phyloP scores from a whole-genome alignment of 2,797 vertebrate species.

The Carapus acus region DNA sequence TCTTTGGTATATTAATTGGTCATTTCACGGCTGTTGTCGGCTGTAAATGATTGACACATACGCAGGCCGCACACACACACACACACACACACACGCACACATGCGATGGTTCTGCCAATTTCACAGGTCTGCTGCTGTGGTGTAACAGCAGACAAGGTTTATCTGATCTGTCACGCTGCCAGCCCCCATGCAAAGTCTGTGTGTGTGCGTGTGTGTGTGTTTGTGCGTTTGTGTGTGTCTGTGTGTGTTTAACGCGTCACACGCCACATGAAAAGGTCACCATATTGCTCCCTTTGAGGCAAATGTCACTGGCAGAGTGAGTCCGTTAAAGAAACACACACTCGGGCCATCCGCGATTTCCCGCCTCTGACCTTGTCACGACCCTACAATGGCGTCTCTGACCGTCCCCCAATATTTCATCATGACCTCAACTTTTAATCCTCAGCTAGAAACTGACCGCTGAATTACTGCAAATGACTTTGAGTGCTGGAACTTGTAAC shows the following conservation, averaged over 20 bases:
- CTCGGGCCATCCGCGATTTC: conserved; percentile 16
- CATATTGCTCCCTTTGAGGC: conserved; percentile 53
- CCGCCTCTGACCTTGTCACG: conserved; percentile 25
- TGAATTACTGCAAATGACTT: no score
- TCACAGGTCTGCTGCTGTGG: conserved; percentile 11
- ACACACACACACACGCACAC: background rate
- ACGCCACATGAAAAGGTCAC: conserved; percentile 60
- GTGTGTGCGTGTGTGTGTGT: background rate
- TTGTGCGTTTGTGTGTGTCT: no score
- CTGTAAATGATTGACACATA: no score
- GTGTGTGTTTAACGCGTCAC: no score
- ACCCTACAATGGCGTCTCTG: conserved; percentile 10
- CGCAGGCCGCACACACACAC: background rate
- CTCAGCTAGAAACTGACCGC: no score
- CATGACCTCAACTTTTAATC: no score
- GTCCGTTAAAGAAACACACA: conserved; percentile 42
- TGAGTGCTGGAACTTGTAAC: no score
- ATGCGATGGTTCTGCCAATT: conserved; percentile 15
- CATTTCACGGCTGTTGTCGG: no score
- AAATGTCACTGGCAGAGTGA: conserved; percentile 60
- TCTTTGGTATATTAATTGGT: no score
- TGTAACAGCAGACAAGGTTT: conserved; percentile 25
- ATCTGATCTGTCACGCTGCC: conserved; percentile 51
- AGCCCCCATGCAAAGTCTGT: conserved; percentile 39
- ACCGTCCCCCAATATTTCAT: no score